Evolutionary conservation across 2,797 vertebrate species (phyloP).

Genomic region (Cynodonichthys magdalenae): DNA sequence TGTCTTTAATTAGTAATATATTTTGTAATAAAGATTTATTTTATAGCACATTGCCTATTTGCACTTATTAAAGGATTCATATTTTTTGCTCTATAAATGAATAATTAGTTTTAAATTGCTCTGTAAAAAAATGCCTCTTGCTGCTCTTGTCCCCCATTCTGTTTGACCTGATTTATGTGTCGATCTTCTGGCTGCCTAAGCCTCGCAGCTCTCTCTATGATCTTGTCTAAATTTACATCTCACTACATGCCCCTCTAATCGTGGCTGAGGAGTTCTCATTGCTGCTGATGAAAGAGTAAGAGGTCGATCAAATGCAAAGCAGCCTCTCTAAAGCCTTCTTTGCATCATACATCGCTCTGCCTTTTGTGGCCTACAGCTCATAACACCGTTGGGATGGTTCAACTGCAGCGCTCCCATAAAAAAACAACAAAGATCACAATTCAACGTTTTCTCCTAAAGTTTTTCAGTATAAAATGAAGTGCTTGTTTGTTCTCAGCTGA

Average conservation of each 20-base stretch:
- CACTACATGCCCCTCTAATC: constrained; percentile 69
- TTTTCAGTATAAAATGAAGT: constrained; percentile 13
- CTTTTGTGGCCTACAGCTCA: constrained; percentile 41
- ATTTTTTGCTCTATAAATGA: background rate
- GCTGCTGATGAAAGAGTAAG: constrained; percentile 67
- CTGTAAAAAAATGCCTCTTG: constrained; percentile 26
- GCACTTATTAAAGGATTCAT: too few relatives aligned
- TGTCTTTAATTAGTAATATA: too few relatives aligned
- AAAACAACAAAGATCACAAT: constrained; percentile 22
- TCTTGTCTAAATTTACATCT: constrained; percentile 75
- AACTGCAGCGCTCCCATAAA: constrained; percentile 35
- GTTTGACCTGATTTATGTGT: constrained; percentile 68
- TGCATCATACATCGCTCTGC: constrained; percentile 44
- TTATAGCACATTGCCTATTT: too few relatives aligned
- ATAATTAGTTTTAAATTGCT: constrained; percentile 24
- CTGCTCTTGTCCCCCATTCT: constrained; percentile 49
- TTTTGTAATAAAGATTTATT: too few relatives aligned
- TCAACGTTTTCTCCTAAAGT: constrained; percentile 16
- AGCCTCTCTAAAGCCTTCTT: constrained; percentile 54
- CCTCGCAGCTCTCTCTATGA: constrained; percentile 65
- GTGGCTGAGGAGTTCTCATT: constrained; percentile 65
- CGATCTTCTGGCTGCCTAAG: constrained; percentile 59
- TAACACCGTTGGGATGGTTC: constrained; percentile 33
- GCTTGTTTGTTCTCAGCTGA: constrained; percentile 29
- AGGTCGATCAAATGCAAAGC: constrained; percentile 70